phyloP scores from a whole-genome alignment of 2,113 vertebrate species.

The Ibidorhyncha struthersii region DNA sequence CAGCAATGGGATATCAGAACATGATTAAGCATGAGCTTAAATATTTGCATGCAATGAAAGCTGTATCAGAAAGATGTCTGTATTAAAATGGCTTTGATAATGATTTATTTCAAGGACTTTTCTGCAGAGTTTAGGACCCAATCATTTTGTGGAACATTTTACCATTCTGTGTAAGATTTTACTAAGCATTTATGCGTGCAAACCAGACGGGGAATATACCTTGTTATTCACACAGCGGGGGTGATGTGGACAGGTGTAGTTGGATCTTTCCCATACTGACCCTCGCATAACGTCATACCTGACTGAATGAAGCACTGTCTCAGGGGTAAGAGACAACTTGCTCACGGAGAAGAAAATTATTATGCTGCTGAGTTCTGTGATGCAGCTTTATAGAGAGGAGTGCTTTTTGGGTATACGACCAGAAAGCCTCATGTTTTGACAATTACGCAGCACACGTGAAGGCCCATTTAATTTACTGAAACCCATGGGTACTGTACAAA shows the following conservation, averaged over 20 bases:
- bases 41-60: not conserved
- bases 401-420: not conserved
- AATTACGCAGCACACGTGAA: not conserved
- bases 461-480: not conserved
- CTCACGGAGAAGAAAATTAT: not conserved
- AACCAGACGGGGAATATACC: not conserved
- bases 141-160: not conserved
- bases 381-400: not conserved
- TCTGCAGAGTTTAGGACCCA: not conserved
- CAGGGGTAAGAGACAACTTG: not conserved
- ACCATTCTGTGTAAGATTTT: not conserved
- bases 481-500: not conserved
- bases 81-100: not conserved
- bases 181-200: not conserved
- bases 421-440: not conserved
- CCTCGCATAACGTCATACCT: not conserved
- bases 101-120: not conserved
- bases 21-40: not conserved
- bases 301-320: not conserved
- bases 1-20: not conserved
- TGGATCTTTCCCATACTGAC: conserved; percentile 5
- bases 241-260: not conserved
- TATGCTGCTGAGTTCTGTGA: not conserved
- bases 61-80: not conserved
- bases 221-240: not conserved